Conservation (phyloP, 2,888 invertebrate genomes). For the Nymphalis urticae region DNA sequence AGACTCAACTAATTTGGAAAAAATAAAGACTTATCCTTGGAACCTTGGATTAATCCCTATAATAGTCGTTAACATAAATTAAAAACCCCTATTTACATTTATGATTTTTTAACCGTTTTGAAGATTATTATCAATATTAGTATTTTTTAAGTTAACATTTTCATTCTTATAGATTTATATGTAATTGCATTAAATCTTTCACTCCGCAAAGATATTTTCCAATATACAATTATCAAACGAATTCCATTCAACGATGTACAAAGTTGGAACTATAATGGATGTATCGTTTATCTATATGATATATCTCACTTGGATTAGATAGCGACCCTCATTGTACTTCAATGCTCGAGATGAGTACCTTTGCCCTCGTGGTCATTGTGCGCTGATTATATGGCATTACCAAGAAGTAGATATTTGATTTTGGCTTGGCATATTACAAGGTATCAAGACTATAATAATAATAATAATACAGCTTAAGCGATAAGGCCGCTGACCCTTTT, state of each 20-base stretch:
- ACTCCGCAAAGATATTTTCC: not conserved
- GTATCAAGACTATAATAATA: not conserved
- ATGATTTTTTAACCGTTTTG: too few relatives aligned
- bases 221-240: slow-evolving; percentile 7
- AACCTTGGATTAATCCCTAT: too few relatives aligned
- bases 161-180: too few relatives aligned
- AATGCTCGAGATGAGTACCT: slow-evolving; percentile 32
- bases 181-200: not conserved
- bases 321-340: slow-evolving; percentile 33
- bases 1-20: too few relatives aligned
- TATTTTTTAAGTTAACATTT: too few relatives aligned
- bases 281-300: slow-evolving; percentile 32
- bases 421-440: not conserved
- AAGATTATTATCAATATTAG: too few relatives aligned
- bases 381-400: slow-evolving; percentile 9
- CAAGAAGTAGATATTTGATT: not conserved
- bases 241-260: slow-evolving; percentile 13
- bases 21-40: too few relatives aligned
- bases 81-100: too few relatives aligned
- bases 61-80: too few relatives aligned
- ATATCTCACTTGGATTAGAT: slow-evolving; percentile 32
- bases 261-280: slow-evolving; percentile 18
- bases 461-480: not conserved
- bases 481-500: too few relatives aligned
- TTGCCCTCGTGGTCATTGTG: slow-evolving; percentile 28